Percentiles rank a stretch among this genome's conserved stretches.
Evolutionary conservation across 2,797 vertebrate genomes (phyloP).

Genomic region (Benthosema pterotum): DNA sequence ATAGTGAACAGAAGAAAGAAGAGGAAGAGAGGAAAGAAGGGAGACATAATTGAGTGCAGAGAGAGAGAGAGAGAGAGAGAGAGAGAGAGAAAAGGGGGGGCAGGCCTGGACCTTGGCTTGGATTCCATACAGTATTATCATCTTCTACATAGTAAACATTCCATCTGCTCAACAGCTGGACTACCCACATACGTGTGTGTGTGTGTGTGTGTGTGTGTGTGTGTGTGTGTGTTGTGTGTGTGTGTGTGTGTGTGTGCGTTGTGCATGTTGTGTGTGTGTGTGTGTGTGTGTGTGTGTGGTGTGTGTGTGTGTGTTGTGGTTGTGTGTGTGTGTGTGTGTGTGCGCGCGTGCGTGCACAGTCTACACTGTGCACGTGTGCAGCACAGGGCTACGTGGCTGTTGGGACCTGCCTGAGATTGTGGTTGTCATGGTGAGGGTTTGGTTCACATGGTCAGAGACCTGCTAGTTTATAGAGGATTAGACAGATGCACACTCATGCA

Average conservation of each 20-base stretch:
- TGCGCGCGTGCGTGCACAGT: slow-evolving; percentile 28
- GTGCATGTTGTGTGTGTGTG: background rate
- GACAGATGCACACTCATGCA: slow-evolving; percentile 19
- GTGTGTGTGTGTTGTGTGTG: slow-evolving; percentile 22
- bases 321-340: background rate
- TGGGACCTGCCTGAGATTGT: slow-evolving; percentile 70
- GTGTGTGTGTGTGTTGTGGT: background rate
- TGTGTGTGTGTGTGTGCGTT: slow-evolving; percentile 26
- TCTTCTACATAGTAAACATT: slow-evolving; percentile 80
- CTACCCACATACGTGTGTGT: slow-evolving; percentile 27
- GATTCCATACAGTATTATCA: slow-evolving; percentile 71
- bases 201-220: background rate
- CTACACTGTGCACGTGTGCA: background rate
- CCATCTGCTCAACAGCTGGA: slow-evolving; percentile 87
- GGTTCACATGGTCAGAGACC: slow-evolving; percentile 63
- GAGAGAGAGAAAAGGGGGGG: slow-evolving; percentile 22
- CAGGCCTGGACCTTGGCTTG: slow-evolving; percentile 48
- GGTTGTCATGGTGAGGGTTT: slow-evolving; percentile 76
- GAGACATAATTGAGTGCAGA: slow-evolving; percentile 4
- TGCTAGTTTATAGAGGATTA: slow-evolving; percentile 66
- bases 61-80: slow-evolving; percentile 12
- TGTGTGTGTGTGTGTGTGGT: slow-evolving; percentile 7
- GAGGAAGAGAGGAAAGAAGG: slow-evolving; percentile 10
- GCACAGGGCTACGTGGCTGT: slow-evolving; percentile 21
- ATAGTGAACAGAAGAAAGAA: slow-evolving; percentile 13